phyloP scores from a whole-genome alignment of 2,888 invertebrate species.

The Tholera decimalis region DNA sequence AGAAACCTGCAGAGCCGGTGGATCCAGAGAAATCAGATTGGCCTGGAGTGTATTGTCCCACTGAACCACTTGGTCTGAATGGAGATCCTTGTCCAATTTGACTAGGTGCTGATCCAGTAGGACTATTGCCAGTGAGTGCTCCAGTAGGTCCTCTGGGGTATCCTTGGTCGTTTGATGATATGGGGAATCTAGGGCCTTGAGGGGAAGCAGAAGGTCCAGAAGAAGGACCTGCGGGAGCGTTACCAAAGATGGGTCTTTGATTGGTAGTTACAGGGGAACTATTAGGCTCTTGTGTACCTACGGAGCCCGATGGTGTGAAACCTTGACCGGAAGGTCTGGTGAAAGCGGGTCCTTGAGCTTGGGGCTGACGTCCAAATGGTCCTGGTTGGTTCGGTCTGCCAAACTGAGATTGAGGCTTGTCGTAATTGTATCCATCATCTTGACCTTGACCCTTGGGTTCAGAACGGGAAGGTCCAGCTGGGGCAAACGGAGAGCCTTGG shows the following conservation, averaged over 20 bases:
- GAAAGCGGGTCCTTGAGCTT: constrained; percentile 25
- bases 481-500: constrained; percentile 58
- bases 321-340: constrained; percentile 43
- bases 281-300: constrained; percentile 20
- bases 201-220: constrained; percentile 40
- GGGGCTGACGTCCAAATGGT: constrained; percentile 33
- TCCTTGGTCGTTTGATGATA: constrained; percentile 48
- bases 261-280: constrained; percentile 18
- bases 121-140: constrained; percentile 34
- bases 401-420: constrained; percentile 64
- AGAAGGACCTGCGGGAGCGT: constrained; percentile 15
- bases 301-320: constrained; percentile 36
- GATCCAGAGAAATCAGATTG: constrained; percentile 7
- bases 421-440: constrained; percentile 70
- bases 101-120: constrained; percentile 21
- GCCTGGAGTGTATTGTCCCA: constrained; percentile 42
- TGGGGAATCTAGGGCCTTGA: constrained; percentile 53
- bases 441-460: constrained; percentile 40
- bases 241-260: constrained; percentile 33
- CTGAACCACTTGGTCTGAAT: constrained; percentile 42
- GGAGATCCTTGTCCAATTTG: constrained; percentile 33
- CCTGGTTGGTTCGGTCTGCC: constrained; percentile 31
- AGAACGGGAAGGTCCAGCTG: constrained; percentile 22
- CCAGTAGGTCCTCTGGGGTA: constrained; percentile 44
- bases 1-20: constrained; percentile 20